Base-by-base conservation (phyloP, 2,888 invertebrate species). In the Catonia carolina region DNA sequence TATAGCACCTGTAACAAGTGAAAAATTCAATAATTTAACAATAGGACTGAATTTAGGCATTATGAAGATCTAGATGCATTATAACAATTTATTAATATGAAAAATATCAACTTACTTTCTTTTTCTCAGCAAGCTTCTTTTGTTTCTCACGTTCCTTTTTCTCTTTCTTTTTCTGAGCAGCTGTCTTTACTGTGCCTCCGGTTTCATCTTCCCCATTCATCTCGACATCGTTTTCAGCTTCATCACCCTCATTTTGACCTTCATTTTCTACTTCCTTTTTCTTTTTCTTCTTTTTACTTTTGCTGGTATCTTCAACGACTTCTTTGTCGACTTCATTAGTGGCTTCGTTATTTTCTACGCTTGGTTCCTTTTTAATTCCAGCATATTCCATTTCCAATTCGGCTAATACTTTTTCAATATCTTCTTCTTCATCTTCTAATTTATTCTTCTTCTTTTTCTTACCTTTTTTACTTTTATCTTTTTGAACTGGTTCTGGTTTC, bases 141-240 rank as follows among this genome's bases (percentile, higher is more conserved):
- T 83, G 81, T 65, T 83, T 84, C 67, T 86, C 86, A 14, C 87
- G 78, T 72, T 90, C 89, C 66, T 89, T 90, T 67, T 91, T 92
- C 66, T 91, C 91, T 67, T 90, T 90, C 68, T 89, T 91, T 74
- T 92, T 92, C 69, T 91, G 89, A 1, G 90, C 89, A 3, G 89
- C 87, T 12, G 86, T 82, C 74, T 90, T 89, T 12, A 88, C 78
- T 1, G 84, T 83, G 33, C 75, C 69, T 15, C 75, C 72, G 60
- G 80, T 81, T 63, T 78, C 77, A 59, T 77, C 79, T 63, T 79
- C 78, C 39, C 77, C 78, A 62, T 78, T 78, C 59, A 77, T 78
- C 63, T 78, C 78, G 39, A 77, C 77, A 66, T 76, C 75, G 2
- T 72, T 77, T 42, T 72, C 74, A 56, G 73, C 77, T 37, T 74